A percentile compares a stretch with the other conserved stretches of the same genome.
These are phyloP conservation scores for Echiichthys vipera DNA, from an alignment of 2,797 vertebrate species.

Conservation along the genomic window DNA sequence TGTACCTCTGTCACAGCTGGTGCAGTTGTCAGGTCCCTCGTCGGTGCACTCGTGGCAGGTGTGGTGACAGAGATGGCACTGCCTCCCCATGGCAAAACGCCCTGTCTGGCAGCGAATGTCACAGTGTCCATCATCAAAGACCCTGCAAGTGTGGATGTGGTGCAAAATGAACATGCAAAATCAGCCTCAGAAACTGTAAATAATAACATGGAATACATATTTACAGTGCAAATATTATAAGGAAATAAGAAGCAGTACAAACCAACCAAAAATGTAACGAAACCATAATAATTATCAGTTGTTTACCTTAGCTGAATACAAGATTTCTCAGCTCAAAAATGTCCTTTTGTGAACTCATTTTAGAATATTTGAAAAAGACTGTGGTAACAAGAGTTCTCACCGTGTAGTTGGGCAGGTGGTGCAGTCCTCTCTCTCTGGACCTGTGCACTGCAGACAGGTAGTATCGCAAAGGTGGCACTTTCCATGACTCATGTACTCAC, in stretches of 20 bases:
- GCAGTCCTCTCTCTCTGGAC: constrained; percentile 87
- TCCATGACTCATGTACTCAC: constrained; percentile 83
- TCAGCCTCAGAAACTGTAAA: constrained; percentile 8
- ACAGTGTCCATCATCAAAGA: constrained; percentile 88
- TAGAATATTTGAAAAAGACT: background rate
- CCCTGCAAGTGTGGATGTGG: constrained; percentile 74
- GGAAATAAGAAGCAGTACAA: background rate
- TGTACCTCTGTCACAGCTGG: constrained; percentile 88
- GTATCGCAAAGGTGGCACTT: constrained; percentile 86
- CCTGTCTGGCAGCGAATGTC: constrained; percentile 81
- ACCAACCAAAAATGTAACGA: background rate
- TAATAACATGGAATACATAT: background rate
- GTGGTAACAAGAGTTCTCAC: constrained; percentile 50
- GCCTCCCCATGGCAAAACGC: constrained; percentile 82
- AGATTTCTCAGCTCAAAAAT: background rate
- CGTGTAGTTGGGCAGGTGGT: constrained; percentile 78
- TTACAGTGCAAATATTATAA: background rate
- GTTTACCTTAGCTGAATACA: background rate
- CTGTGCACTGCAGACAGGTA: constrained; percentile 88
- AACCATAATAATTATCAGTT: background rate
- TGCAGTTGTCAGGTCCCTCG: constrained; percentile 88
- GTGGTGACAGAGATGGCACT: constrained; percentile 90
- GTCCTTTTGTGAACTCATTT: background rate
- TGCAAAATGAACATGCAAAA: constrained; percentile 2
- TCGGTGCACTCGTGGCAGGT: constrained; percentile 89